Percentiles rank a stretch among this genome's conserved stretches.
Conservation (phyloP, 37 sponge, comb jelly and placozoan species). For the Theonella swinhoei region DNA sequence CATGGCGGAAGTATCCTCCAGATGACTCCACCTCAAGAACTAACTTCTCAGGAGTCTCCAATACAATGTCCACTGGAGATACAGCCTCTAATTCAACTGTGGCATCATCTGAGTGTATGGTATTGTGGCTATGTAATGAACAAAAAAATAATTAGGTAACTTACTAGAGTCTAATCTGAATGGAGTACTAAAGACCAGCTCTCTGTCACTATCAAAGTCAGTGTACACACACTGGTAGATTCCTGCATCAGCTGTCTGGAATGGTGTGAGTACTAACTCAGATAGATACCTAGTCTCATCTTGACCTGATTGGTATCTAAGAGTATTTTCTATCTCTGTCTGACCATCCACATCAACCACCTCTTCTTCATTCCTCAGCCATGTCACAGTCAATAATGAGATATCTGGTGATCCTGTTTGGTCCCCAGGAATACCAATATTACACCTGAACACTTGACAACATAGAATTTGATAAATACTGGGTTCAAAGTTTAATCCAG, state of each 20-base stretch:
- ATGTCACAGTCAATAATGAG: neutral
- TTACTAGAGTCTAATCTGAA: constrained; percentile 44
- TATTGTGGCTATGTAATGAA: no score
- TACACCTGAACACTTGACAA: neutral
- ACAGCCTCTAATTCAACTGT: constrained; percentile 10
- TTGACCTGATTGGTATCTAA: neutral
- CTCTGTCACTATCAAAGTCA: constrained; percentile 6
- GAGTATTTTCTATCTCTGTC: neutral
- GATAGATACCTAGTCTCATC: neutral
- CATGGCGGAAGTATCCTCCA: constrained; percentile 15
- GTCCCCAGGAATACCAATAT: neutral
- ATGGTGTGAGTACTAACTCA: neutral
- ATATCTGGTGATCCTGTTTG: neutral
- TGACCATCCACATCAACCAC: neutral
- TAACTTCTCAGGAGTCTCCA: constrained; percentile 47
- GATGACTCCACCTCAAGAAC: constrained; percentile 28
- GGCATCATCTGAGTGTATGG: neutral
- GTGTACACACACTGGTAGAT: constrained; percentile 54
- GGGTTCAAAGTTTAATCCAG: neutral
- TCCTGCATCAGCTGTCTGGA: constrained; percentile 28
- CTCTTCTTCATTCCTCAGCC: neutral
- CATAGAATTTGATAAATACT: neutral
- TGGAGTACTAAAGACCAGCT: constrained; percentile 24
- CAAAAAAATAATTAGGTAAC: no score
- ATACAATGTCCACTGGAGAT: constrained; percentile 17